Percentiles rank a stretch among this genome's conserved stretches.
phyloP scores from a whole-genome alignment of 2,888 invertebrate species.

The Venustoraphidia nigricollis region DNA sequence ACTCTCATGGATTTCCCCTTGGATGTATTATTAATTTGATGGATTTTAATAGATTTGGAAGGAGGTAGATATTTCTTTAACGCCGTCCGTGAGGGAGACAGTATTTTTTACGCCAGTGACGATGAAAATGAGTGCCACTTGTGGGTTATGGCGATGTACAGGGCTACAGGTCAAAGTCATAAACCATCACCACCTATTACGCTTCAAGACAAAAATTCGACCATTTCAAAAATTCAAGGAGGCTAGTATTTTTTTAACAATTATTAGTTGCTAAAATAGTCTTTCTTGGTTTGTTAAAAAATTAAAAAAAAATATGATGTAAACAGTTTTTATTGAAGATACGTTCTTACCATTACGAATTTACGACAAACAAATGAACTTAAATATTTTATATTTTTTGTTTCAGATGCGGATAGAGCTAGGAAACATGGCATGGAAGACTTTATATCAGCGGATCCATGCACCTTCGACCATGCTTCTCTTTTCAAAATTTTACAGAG shows the following conservation, averaged over 20 bases:
- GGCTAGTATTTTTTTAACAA: slow-evolving; percentile 34
- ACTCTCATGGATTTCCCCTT: no score
- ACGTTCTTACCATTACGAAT: no score
- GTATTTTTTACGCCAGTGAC: slow-evolving; percentile 87
- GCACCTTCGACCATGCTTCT: slow-evolving; percentile 88
- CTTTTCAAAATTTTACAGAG: slow-evolving; percentile 87
- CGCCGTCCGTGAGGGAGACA: slow-evolving; percentile 96
- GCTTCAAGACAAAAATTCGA: slow-evolving; percentile 65
- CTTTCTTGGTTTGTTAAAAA: no score
- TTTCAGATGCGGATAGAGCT: slow-evolving; percentile 80
- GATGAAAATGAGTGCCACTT: slow-evolving; percentile 96
- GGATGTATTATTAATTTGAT: no score
- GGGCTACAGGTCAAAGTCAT: slow-evolving; percentile 99
- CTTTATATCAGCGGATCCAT: slow-evolving; percentile 97
- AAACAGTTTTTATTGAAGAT: no score
- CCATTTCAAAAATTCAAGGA: slow-evolving; percentile 80
- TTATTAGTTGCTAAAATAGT: neutral
- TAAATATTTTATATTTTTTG: slow-evolving; percentile 1
- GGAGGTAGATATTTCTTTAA: slow-evolving; percentile 96
- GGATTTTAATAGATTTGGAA: slow-evolving; percentile 54
- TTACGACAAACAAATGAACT: no score
- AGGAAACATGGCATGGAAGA: slow-evolving; percentile 99
- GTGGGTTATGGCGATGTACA: slow-evolving; percentile 98
- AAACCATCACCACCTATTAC: slow-evolving; percentile 89
- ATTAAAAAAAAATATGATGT: no score